These are phyloP conservation scores for Aleiodes testaceus DNA, from an alignment of 2,888 invertebrate genomes.

Conservation along the genomic window DNA sequence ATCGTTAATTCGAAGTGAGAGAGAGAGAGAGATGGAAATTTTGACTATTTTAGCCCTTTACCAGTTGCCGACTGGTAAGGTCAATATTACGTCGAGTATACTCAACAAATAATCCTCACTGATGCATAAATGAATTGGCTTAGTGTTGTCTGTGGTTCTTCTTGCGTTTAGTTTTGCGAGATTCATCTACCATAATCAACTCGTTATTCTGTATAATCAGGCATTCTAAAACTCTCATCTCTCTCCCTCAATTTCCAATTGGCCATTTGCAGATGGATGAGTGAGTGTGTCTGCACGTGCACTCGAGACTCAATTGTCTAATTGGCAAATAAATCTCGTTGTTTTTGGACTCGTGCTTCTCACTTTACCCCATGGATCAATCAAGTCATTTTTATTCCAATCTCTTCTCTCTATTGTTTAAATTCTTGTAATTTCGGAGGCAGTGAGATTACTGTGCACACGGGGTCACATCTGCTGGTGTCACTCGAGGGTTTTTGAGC, in stretches of 20 bases:
- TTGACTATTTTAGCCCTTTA: slow-evolving; percentile 47
- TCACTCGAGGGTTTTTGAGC: slow-evolving; percentile 9
- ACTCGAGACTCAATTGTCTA: slow-evolving; percentile 63
- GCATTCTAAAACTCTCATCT: not conserved
- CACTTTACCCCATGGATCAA: slow-evolving; percentile 29
- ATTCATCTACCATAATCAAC: slow-evolving; percentile 9
- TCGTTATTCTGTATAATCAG: slow-evolving; percentile 35
- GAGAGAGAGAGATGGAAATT: slow-evolving; percentile 38
- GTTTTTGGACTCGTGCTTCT: slow-evolving; percentile 58
- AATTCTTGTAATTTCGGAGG: not conserved
- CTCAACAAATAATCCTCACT: slow-evolving; percentile 68
- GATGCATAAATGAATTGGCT: slow-evolving; percentile 66
- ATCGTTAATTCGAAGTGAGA: slow-evolving; percentile 67
- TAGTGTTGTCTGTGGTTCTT: slow-evolving; percentile 50
- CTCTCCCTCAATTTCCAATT: slow-evolving; percentile 18
- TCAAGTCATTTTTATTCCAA: slow-evolving; percentile 23
- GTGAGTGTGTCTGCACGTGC: slow-evolving; percentile 45
- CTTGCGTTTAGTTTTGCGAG: slow-evolving; percentile 47
- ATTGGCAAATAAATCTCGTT: slow-evolving; percentile 70
- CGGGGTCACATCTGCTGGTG: slow-evolving; percentile 25
- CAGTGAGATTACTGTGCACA: not conserved
- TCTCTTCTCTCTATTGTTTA: slow-evolving; percentile 19
- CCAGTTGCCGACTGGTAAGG: slow-evolving; percentile 66
- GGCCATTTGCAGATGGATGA: slow-evolving; percentile 30
- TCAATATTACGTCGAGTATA: slow-evolving; percentile 66